Evolutionary conservation across 2,888 invertebrate genomes (phyloP), one percentile per base, ranked within the genome.

Genomic region (Tetragonisca angustula): DNA sequence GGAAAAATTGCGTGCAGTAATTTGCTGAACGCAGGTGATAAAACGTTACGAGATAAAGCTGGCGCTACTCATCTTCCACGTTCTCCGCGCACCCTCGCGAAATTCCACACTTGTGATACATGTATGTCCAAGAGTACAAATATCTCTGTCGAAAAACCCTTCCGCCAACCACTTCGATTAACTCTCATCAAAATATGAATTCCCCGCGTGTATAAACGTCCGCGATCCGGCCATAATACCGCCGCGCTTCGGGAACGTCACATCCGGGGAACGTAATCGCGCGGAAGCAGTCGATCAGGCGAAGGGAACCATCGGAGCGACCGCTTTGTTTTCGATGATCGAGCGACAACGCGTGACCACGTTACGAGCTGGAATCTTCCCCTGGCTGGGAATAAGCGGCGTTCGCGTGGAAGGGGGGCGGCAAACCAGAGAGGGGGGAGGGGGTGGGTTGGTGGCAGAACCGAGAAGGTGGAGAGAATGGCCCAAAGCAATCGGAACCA

Each of bases 401-500:
- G 49, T 36, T 59, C 68, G 6, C 43, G 61, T 32, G 54, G 32
- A 36, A 62, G 64, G 24, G 24, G 69, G 52, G 56, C 43, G 59
- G 36, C 67, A 76, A 43, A 9, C 43, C 9, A 43, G 9, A 1
- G 43, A 1, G 43, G 9, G 43, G 43, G 9, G 32, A 0, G 36
- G 36, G 36, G 71, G 49, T 36, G 65, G 77, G 71, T 36, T 32
- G 74, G 72, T 52, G 65, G 36, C 64, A 70, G 82, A 70, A 78
- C 71, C 81, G 83, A 43, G 43, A 88, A 87, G 90, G 86, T 89
- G 90, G 87, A 90, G 87, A 84, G 88, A 91, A 91, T 92, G 89
- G 92, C 91, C 91, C 84, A 88, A 90, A 92, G 91, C 92, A 90
- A 91, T 93, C 90, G 88, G 89, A 91, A 91, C 91, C 92, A 90